Base-by-base conservation (phyloP, 2,797 vertebrate genomes). In the Diglossa cyanea region DNA sequence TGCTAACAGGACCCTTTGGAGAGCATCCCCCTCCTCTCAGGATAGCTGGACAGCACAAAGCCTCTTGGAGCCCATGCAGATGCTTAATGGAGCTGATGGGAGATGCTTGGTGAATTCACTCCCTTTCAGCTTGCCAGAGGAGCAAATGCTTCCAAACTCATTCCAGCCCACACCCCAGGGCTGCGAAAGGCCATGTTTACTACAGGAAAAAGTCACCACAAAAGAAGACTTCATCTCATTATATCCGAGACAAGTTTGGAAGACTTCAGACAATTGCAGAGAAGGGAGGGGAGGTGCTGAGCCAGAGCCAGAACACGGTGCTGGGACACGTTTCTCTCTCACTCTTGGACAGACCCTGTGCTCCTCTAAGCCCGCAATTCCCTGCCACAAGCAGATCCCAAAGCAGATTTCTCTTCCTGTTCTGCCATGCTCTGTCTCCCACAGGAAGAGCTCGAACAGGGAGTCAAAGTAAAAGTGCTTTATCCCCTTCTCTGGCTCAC, bases 181-280 rank as follows among this genome's bases (percentile, higher is more conserved):
- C 86, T 93, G 86, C 90, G 83, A 95, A 96, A 91, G 91, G 70
- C 84, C 65, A 76, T 80, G 86, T 77, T 94, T 91, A 61, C 90
- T 92, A 94, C 79, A 88, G 35, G 75, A 90, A 80, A 78, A 95
- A 94, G 89, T 86, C 87, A 94, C 90, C 76, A 86, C 90, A 93
- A 93, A 94, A 91, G 74, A 68, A 60, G 7, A 30, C 73, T 82
- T 88, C 95, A 82, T 87, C 92, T 96, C 93, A 73, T 94, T 95
- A 63, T 45, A 91, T 37, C 50, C 0, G 2, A 90, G 71, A 58
- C 76, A 86, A 75, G 82, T 84, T 68, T 94, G 93, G 92, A 91
- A 89, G 91, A 84, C 77, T 72, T 90, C 73, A 61, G 77, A 40
- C 61, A 86, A 35, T 93, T 45, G 63, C 0, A 65, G 81, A 47